A percentile compares a stretch with the other conserved stretches of the same genome.
Evolutionary conservation across 2,888 invertebrate species (phyloP).

Genomic region (Girardia tigrina): DNA sequence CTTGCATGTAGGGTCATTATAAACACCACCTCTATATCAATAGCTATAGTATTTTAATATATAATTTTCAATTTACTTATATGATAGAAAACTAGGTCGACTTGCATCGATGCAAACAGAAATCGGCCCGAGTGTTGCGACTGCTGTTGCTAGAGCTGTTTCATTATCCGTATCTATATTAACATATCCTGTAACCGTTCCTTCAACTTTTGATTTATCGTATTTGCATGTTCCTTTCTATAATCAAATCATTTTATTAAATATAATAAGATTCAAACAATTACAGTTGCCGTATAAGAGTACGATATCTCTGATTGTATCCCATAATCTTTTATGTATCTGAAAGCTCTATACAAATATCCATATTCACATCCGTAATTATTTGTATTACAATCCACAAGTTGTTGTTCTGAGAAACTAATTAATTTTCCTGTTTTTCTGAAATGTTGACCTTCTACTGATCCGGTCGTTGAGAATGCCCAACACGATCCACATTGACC

Average conservation of each 20-base stretch:
- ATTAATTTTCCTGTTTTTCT: slow-evolving; percentile 49
- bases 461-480: slow-evolving; percentile 51
- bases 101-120: slow-evolving; percentile 30
- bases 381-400: slow-evolving; percentile 41
- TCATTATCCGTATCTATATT: not conserved
- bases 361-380: slow-evolving; percentile 45
- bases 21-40: not conserved
- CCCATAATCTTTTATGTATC: slow-evolving; percentile 53
- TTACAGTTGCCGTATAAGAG: slow-evolving; percentile 61
- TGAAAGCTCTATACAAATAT: slow-evolving; percentile 44
- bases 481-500: slow-evolving; percentile 43
- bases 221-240: not conserved
- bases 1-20: too few species aligned
- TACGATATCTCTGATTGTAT: slow-evolving; percentile 75
- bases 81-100: not conserved
- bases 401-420: slow-evolving; percentile 42
- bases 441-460: slow-evolving; percentile 51
- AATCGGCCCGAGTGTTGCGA: slow-evolving; percentile 8
- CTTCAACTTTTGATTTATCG: not conserved
- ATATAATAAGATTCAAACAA: too few species aligned
- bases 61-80: not conserved
- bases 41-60: not conserved
- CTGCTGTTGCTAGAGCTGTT: not conserved
- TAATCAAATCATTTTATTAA: not conserved
- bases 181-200: not conserved